A percentile compares a stretch with the other conserved stretches of the same genome.
phyloP scores from a whole-genome alignment of 2,797 vertebrate species.

The Alosa sapidissima region DNA sequence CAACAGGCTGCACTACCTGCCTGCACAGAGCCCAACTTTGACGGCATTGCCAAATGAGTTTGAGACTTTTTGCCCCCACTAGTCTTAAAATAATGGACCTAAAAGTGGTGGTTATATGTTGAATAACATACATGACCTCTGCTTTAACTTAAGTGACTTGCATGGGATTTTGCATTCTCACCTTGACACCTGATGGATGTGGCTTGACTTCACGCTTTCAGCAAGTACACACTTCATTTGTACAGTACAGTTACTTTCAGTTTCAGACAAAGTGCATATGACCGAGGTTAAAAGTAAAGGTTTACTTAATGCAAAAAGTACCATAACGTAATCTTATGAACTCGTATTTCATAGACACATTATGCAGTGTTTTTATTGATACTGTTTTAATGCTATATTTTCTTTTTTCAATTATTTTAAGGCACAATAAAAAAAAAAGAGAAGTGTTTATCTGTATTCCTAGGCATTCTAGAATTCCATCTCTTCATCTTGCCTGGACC shows the following conservation, averaged over 20 bases:
- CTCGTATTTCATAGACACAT: not conserved
- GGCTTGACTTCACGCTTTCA: not conserved
- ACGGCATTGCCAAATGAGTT: constrained; percentile 72
- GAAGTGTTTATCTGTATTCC: not conserved
- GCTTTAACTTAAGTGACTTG: not conserved
- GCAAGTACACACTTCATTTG: not conserved
- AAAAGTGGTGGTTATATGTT: not conserved
- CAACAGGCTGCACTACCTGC: constrained; percentile 75
- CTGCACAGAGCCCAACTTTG: constrained; percentile 76
- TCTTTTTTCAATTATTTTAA: not conserved
- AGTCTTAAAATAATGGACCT: not conserved
- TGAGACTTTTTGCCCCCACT: constrained; percentile 17
- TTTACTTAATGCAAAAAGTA: not conserved
- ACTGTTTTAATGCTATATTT: not conserved
- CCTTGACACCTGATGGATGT: not conserved
- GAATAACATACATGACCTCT: not conserved
- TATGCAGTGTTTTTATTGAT: not conserved
- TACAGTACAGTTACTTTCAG: not conserved
- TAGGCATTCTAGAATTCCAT: not conserved
- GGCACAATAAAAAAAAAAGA: not conserved
- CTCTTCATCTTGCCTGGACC: not conserved
- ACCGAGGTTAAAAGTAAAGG: not conserved
- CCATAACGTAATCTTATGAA: not conserved
- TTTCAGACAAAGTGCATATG: not conserved
- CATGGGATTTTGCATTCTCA: not conserved